Evolutionary conservation across 2,113 vertebrate genomes (phyloP).

Genomic region (Candoia aspera): DNA sequence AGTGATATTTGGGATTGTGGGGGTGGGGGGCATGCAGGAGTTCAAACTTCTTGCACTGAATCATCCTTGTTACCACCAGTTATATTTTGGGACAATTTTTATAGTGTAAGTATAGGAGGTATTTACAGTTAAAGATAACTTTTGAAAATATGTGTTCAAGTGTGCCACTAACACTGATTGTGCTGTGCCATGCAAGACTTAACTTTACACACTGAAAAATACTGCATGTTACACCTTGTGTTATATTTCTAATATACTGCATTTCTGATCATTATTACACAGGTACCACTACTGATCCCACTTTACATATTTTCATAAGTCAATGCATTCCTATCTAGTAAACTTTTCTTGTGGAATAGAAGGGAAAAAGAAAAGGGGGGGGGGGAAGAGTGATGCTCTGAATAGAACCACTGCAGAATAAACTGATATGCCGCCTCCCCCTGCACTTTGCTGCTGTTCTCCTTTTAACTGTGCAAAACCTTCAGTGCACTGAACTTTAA

Average conservation of each 20-base stretch:
- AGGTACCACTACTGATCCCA: slow-evolving; percentile 63
- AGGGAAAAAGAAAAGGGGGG: slow-evolving; percentile 49
- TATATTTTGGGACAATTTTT: slow-evolving; percentile 4
- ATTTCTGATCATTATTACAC: slow-evolving; percentile 72
- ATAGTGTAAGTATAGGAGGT: background rate
- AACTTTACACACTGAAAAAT: background rate
- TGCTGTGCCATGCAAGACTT: slow-evolving; percentile 18
- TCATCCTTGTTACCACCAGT: background rate
- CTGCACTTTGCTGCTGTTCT: background rate
- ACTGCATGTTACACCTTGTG: slow-evolving; percentile 36
- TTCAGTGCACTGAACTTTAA: background rate
- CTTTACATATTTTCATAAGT: slow-evolving; percentile 71
- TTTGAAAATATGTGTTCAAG: background rate
- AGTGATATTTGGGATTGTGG: background rate
- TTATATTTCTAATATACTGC: slow-evolving; percentile 66
- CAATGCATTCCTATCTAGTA: slow-evolving; percentile 75
- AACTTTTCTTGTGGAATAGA: slow-evolving; percentile 65
- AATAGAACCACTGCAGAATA: slow-evolving; percentile 65
- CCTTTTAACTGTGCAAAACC: slow-evolving; percentile 51
- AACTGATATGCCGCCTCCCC: slow-evolving; percentile 22
- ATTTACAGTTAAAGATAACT: slow-evolving; percentile 14
- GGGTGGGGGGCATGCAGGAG: background rate
- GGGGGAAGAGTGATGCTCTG: slow-evolving; percentile 23
- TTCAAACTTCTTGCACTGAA: background rate
- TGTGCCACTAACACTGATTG: background rate